Base-by-base conservation (phyloP, 2,113 vertebrate species). In the Acanthochromis polyacanthus region DNA sequence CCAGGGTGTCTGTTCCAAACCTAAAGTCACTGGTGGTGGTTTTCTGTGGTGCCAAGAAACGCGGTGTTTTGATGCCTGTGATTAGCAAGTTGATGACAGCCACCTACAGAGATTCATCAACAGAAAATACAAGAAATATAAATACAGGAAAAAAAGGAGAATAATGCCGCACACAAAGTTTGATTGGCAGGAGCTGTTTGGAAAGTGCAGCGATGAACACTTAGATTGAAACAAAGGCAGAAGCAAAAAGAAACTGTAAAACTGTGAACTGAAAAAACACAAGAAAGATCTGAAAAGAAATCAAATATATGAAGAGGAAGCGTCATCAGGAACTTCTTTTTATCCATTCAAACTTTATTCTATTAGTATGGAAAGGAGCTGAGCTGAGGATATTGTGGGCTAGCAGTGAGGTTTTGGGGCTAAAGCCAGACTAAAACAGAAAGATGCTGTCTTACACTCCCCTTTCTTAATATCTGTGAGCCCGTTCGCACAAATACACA, bases 391-490 rank as follows among this genome's bases (percentile, higher is more conserved):
- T 71, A 50, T 46, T 50, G 17, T 58, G 63, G n/a, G 74, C 75
- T 52, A 72, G 58, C 61, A 64, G 71, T 52, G 60, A 70, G 45
- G 73, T 48, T 81, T 78, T 71, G 36, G 69, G 66, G 64, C 66
- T 83, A 48, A 85, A 83, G 57, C 60, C 57, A 69, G 64, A 57
- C 60, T 88, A 78, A 82, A 69, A 62, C 8, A 36, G 62, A 53
- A 63, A 75, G 79, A 78, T 28, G 12, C 30, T 62, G 52, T 78
- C 45, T 53, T 76, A 64, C 57, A 70, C 70, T 86, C 50, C 62
- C 61, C 73, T 75, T 73, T 71, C 69, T 75, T 78, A 55, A 67
- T 75, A 57, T 52, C 66, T 81, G 28, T 62, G 45, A 53, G 46
- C 80, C 78, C 10, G 10, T 67, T 20, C 61, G 64, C 66, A 66